Evolutionary conservation across 2,113 vertebrate species (phyloP), one percentile per base, ranked within the genome.

Genomic region (Bambusicola thoracicus): DNA sequence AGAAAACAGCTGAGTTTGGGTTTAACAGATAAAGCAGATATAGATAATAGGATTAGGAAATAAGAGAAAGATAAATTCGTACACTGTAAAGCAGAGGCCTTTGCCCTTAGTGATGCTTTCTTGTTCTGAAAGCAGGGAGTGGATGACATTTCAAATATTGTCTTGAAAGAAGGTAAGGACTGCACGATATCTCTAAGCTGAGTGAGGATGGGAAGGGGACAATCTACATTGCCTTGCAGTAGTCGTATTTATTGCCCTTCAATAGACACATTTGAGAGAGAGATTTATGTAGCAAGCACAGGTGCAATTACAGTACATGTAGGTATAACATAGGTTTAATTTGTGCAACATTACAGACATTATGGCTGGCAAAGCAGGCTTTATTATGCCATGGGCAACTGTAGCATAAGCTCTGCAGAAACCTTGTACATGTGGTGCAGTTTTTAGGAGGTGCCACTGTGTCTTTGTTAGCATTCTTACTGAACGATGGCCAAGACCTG

Each of bases 21-120:
- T 84, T 87, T 74, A 93, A 87, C 7, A 86, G 87, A 91, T 89
- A 90, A 93, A 84, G 65, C 9, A 46, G 85, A 84, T 95, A 90
- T 69, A 80, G 89, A 89, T 87, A 87, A 76, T 79, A 91, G 86
- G 85, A 87, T 94, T 89, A 96, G 87, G 94, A 95, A 91, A 83
- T 53, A 90, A 92, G 87, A 81, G 58, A 67, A 18, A 89, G 67
- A 93, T 65, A 86, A 91, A 96, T 79, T n/a, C 34, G 0, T 61
- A 62, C 2, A 1, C 84, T 49, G 59, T 79, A 85, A 85, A 89
- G 84, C 44, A 81, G 27, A 80, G 89, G 46, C 70, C 75, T 95
- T 96, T 94, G 89, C 81, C 78, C 84, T 89, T 58, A 89, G 89
- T 67, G 87, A 55, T 67, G 34, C 72, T 93, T 81, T 91, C 68